Evolutionary conservation across 2,113 vertebrate genomes (phyloP).

Genomic region (Elephas maximus): DNA sequence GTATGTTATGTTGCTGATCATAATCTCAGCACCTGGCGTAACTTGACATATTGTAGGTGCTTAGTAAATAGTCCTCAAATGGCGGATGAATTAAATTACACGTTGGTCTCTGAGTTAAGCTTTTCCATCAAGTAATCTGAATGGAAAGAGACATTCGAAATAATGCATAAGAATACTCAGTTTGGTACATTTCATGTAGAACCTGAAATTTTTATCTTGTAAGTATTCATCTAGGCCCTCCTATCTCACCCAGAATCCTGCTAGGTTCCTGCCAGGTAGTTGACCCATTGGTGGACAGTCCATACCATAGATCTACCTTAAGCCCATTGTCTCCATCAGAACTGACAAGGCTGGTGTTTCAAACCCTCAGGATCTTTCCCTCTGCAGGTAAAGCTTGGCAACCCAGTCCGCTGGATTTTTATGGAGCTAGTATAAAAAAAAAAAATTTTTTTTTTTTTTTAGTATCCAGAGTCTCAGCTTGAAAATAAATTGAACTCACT

Average conservation of each 20-base stretch:
- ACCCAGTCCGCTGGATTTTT: background rate
- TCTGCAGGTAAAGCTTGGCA: background rate
- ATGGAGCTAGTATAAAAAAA: background rate
- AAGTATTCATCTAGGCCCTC: background rate
- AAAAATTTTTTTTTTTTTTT: too few relatives aligned
- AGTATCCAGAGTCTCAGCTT: background rate
- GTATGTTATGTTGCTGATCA: background rate
- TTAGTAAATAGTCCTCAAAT: background rate
- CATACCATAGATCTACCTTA: background rate
- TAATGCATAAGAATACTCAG: background rate
- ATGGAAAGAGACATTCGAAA: background rate
- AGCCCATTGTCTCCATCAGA: background rate
- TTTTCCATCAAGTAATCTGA: background rate
- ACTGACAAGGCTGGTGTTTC: background rate
- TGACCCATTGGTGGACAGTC: background rate
- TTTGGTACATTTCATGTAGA: background rate
- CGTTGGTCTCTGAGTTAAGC: background rate
- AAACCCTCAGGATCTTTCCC: background rate
- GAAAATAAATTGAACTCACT: background rate
- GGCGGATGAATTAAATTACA: background rate
- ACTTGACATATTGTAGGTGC: background rate
- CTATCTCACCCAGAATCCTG: background rate
- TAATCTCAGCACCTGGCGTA: background rate
- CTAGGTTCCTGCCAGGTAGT: background rate
- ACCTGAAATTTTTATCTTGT: background rate